phyloP scores from a whole-genome alignment of 1,140 invertebrate species.

The Pogonomyrmex barbatus region DNA sequence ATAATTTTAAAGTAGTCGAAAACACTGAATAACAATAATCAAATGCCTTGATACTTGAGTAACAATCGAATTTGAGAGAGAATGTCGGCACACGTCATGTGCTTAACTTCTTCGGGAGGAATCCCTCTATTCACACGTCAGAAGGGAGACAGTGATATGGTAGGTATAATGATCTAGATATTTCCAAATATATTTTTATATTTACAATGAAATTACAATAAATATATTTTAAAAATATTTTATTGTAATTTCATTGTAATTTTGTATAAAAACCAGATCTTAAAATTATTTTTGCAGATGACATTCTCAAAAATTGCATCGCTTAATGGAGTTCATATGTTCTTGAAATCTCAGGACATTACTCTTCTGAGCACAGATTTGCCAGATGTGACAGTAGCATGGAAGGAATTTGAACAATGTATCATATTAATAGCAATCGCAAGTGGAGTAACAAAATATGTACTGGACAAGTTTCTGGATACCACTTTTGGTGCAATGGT shows the following conservation, averaged over 20 bases:
- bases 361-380: conserved; percentile 89
- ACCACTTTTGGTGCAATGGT: conserved; percentile 91
- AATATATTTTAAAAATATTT: neutral
- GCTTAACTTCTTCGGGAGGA: conserved; percentile 90
- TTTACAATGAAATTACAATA: no score
- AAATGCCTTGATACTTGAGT: neutral
- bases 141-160: conserved; percentile 89
- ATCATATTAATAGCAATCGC: conserved; percentile 89
- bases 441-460: conserved; percentile 88
- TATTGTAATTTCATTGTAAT: neutral
- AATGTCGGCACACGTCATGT: conserved; percentile 90
- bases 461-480: conserved; percentile 89
- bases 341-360: conserved; percentile 90
- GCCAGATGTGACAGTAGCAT: conserved; percentile 90
- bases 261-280: neutral
- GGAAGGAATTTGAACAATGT: conserved; percentile 91
- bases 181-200: neutral
- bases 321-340: conserved; percentile 94
- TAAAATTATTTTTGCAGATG: conserved; percentile 87
- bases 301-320: conserved; percentile 93
- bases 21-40: neutral
- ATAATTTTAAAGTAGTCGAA: neutral
- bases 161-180: conserved; percentile 79
- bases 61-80: neutral
- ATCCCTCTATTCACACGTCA: conserved; percentile 91